A percentile compares a stretch with the other conserved stretches of the same genome.
These are phyloP conservation scores for Drosophila rellima DNA, from an alignment of 2,888 invertebrate genomes.

Conservation along the genomic window DNA sequence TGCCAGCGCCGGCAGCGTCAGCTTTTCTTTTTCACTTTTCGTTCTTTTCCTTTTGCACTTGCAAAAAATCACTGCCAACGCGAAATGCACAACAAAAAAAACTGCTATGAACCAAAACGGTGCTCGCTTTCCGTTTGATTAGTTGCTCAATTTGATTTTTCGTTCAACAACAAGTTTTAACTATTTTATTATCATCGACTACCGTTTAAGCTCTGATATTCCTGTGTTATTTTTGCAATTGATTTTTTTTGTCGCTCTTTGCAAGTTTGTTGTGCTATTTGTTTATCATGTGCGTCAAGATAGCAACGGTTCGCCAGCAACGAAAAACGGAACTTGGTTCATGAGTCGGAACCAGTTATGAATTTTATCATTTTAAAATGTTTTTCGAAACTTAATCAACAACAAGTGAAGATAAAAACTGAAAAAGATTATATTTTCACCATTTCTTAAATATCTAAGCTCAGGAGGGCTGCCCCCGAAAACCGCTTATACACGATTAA, in stretches of 20 bases:
- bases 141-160: slow-evolving; percentile 12
- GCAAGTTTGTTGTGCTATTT: slow-evolving; percentile 63
- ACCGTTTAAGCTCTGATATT: slow-evolving; percentile 15
- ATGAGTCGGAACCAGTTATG: no score
- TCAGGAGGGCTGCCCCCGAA: no score
- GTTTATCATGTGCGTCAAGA: no score
- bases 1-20: slow-evolving; percentile 42
- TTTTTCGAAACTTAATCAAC: no score
- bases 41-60: slow-evolving; percentile 44
- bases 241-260: slow-evolving; percentile 53
- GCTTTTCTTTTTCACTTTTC: slow-evolving; percentile 27
- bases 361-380: no score
- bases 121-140: slow-evolving; percentile 23
- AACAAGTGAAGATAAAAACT: no score
- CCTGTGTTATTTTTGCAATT: slow-evolving; percentile 43
- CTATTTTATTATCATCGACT: slow-evolving; percentile 9
- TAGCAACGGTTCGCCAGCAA: no score
- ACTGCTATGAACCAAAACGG: slow-evolving; percentile 8
- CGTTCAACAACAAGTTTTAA: slow-evolving; percentile 9
- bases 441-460: no score
- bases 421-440: no score
- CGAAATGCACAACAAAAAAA: slow-evolving; percentile 42
- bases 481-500: no score
- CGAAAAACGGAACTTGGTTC: no score
- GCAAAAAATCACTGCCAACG: slow-evolving; percentile 60